Evolutionary conservation across 2,113 vertebrate species (phyloP), one percentile per base, ranked within the genome.

Genomic region (Cisticola juncidis): DNA sequence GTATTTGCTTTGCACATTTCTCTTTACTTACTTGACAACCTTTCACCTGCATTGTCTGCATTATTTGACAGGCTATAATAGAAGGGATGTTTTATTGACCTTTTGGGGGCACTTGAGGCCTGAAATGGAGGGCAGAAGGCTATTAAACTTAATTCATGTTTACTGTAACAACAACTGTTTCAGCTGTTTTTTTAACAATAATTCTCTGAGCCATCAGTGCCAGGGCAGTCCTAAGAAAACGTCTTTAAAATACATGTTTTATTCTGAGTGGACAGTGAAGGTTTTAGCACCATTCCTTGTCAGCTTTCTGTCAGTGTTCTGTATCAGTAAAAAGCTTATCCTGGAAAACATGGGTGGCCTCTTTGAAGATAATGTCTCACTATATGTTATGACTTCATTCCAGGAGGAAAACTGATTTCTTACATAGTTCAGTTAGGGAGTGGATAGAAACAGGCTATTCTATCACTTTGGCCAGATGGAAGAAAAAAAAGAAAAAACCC

Each of bases 51-150:
- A 29, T 86, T 90, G 89, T 82, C 86, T 90, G 82, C 56, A 53
- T 92, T 90, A 88, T 81, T 94, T 94, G 70, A 58, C 79, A 95
- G 74, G 62, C 47, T 74, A 31, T 90, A 88, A 88, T 86, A 94
- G 88, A 90, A 21, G 19, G 17, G 69, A 76, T 82, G 47, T 76
- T 95, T 92, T 95, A 95, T 79, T 86, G 80, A 94, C 80, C 66
- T 92, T 81, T 58, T 86, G 86, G 90, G 94, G 95, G 57, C 74
- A 74, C 66, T 86, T 80, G 66, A 92, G 57, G n/a, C 29, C 76
- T 58, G 35, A 88, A 91, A 66, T 54, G 7, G 71, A 94, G 57
- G 86, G 80, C 58, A 91, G 60, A 91, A 81, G 31, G 42, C 84
- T 86, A 45, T 89, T 93, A 94, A 77, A 89, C 20, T 73, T 78